phyloP scores from a whole-genome alignment of 2,113 vertebrate genomes.

The Ploceus nigricollis region DNA sequence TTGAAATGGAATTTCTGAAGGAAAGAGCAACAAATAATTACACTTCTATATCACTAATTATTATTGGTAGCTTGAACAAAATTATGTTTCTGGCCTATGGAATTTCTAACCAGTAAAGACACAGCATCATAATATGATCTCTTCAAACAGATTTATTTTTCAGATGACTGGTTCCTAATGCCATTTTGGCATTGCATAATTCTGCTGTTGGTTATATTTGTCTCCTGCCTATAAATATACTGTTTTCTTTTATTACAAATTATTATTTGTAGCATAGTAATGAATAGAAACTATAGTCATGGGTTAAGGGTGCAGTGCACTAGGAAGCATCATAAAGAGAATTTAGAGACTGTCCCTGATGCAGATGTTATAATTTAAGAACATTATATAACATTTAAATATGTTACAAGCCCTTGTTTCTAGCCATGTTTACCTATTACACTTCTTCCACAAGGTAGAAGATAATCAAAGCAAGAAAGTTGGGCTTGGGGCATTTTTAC shows the following conservation, averaged over 20 bases:
- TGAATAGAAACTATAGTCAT: neutral
- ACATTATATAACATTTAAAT: neutral
- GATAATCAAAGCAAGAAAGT: neutral
- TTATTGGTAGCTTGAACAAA: conserved; percentile 55
- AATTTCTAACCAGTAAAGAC: conserved; percentile 57
- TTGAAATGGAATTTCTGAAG: conserved; percentile 70
- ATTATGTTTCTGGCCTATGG: conserved; percentile 50
- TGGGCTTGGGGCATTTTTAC: neutral
- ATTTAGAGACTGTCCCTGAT: neutral
- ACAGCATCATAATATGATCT: conserved; percentile 17
- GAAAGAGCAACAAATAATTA: conserved; percentile 66
- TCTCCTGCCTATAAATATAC: neutral
- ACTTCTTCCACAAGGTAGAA: neutral
- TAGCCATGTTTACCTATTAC: neutral
- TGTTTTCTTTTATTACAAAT: neutral
- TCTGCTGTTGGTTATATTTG: neutral
- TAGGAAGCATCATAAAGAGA: neutral
- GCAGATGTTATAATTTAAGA: neutral
- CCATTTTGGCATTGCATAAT: neutral
- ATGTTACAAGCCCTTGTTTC: neutral
- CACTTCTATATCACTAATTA: conserved; percentile 63
- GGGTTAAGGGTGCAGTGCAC: fast-evolving
- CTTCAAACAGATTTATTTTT: conserved; percentile 46
- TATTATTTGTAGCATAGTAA: neutral
- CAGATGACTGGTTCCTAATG: conserved; percentile 15